A percentile compares a stretch with the other conserved stretches of the same genome.
phyloP scores from a whole-genome alignment of 1,140 invertebrate species.

The Microplitis demolitor region DNA sequence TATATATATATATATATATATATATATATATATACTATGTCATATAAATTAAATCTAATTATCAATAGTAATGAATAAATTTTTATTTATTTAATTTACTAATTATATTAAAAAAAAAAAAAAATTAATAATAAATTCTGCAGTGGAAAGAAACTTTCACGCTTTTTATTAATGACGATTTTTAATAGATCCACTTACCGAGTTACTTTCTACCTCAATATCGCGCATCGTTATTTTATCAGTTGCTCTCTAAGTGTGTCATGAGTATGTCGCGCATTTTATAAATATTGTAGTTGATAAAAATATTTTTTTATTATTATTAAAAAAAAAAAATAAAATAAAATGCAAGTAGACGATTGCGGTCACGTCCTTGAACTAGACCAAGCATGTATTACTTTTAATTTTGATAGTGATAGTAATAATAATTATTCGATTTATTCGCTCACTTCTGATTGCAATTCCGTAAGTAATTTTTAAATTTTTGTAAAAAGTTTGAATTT shows the following conservation, averaged over 20 bases:
- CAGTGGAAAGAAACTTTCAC: too few species aligned
- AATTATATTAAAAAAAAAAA: too few species aligned
- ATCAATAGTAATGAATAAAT: too few species aligned
- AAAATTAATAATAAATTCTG: too few species aligned
- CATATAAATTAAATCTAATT: too few species aligned
- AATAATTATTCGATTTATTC: constrained; percentile 62
- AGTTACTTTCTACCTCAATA: too few species aligned
- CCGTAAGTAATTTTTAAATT: constrained; percentile 52
- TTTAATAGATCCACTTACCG: too few species aligned
- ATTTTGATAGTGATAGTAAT: constrained; percentile 34
- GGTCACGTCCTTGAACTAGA: constrained; percentile 60
- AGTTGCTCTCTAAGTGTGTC: neutral
- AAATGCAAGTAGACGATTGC: constrained; percentile 40
- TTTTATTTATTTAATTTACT: too few species aligned
- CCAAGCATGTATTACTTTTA: constrained; percentile 63
- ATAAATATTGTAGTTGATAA: neutral
- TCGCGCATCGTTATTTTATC: too few species aligned
- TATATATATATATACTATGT: too few species aligned
- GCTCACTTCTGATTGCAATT: constrained; percentile 66
- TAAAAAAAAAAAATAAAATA: constrained; percentile 5
- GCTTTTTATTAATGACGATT: too few species aligned
- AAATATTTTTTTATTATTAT: neutral
- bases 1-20: too few species aligned
- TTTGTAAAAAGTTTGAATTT: neutral
- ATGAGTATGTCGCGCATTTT: neutral